phyloP scores from a whole-genome alignment of 2,113 vertebrate genomes.

The Etia nguti region DNA sequence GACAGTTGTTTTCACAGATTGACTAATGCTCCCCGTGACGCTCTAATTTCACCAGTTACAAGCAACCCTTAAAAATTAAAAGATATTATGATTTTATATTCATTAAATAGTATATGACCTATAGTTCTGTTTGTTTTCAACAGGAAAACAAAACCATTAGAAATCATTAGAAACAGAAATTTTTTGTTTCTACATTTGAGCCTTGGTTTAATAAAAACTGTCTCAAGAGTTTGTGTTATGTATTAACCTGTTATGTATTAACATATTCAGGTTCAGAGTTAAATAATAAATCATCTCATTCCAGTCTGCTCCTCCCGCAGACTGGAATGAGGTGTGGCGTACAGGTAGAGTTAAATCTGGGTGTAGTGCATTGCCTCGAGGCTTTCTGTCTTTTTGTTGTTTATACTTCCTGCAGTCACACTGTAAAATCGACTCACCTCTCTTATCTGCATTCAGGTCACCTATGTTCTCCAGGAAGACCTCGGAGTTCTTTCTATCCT shows the following conservation, averaged over 20 bases:
- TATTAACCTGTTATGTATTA: neutral
- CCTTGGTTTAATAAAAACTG: neutral
- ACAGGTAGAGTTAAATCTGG: neutral
- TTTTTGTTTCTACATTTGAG: neutral
- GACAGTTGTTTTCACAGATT: neutral
- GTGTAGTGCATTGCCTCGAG: neutral
- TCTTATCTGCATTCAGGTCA: constrained; percentile 42
- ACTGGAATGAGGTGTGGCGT: constrained; percentile 11
- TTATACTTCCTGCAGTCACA: neutral
- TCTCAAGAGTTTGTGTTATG: neutral
- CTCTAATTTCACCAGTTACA: neutral
- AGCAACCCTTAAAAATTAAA: neutral
- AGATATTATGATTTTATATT: neutral
- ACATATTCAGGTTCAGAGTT: neutral
- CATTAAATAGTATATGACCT: neutral
- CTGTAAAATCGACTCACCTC: neutral
- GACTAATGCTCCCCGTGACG: neutral
- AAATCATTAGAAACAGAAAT: neutral
- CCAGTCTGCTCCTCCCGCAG: neutral
- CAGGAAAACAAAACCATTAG: neutral
- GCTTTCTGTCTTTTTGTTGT: neutral
- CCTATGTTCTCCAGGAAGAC: constrained; percentile 68
- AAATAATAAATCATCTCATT: neutral
- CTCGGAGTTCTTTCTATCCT: constrained; percentile 57
- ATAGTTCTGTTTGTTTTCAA: neutral